Conservation (phyloP, 2,797 vertebrate genomes). For the Sebastolobus altivelis region DNA sequence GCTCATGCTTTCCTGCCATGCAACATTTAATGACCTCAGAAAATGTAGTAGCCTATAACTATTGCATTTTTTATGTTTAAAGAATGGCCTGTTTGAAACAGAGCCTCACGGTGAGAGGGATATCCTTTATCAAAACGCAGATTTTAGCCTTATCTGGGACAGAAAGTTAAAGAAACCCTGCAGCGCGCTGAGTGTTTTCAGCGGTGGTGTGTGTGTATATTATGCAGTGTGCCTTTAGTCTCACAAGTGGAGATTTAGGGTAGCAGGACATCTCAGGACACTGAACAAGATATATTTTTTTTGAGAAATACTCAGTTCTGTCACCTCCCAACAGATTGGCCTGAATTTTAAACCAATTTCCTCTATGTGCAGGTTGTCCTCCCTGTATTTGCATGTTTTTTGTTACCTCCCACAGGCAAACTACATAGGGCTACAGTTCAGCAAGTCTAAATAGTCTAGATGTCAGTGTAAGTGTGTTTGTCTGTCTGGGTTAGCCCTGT, state of each 20-base stretch:
- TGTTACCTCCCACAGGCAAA: conserved; percentile 21
- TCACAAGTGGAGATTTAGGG: conserved; percentile 19
- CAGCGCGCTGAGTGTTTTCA: conserved; percentile 19
- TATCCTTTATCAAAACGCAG: conserved; percentile 10
- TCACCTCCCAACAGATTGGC: background rate
- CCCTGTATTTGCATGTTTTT: conserved; percentile 9
- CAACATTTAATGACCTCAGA: background rate
- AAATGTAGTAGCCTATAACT: background rate
- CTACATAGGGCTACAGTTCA: conserved; percentile 25
- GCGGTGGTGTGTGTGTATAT: background rate
- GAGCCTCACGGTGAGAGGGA: background rate
- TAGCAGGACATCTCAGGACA: conserved; percentile 22
- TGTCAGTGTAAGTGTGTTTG: conserved; percentile 14
- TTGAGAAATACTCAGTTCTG: conserved; percentile 18
- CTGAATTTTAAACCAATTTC: conserved; percentile 17
- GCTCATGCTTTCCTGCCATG: background rate
- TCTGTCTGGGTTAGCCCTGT: conserved; percentile 18
- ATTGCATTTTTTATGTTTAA: background rate
- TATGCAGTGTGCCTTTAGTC: conserved; percentile 4
- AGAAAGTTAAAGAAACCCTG: conserved; percentile 13
- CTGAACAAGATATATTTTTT: conserved; percentile 18
- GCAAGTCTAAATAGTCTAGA: conserved; percentile 38
- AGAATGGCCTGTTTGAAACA: background rate
- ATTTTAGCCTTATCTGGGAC: conserved; percentile 18
- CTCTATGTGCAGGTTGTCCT: conserved; percentile 19